Conservation (phyloP, 2,888 invertebrate genomes). For the Chymomyza fuscimana region DNA sequence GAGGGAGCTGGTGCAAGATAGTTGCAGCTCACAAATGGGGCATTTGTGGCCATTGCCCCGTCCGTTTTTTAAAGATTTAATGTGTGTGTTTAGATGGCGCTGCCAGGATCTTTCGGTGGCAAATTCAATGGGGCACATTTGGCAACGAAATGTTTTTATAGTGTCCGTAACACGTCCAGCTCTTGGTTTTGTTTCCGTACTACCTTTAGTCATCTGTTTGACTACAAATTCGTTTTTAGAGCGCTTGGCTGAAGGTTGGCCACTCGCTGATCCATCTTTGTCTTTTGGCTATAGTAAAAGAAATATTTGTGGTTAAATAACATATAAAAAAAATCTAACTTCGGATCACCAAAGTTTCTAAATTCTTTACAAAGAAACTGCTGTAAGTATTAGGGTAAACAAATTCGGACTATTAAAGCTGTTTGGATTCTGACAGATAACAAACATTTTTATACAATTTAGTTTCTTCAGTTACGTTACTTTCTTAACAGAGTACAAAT, state of each 20-base stretch:
- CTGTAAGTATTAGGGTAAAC: no score
- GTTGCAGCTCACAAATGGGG: slow-evolving; percentile 84
- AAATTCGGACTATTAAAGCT: no score
- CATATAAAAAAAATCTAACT: no score
- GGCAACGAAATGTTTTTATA: slow-evolving; percentile 83
- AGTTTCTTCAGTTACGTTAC: fast-evolving
- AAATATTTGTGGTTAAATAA: not conserved
- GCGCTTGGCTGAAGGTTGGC: not conserved
- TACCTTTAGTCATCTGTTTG: slow-evolving; percentile 20
- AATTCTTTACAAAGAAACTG: no score
- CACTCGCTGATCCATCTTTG: not conserved
- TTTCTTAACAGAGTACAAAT: not conserved
- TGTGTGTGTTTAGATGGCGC: slow-evolving; percentile 84
- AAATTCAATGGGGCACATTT: slow-evolving; percentile 84
- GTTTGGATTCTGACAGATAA: no score
- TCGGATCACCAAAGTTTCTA: no score
- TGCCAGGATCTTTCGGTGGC: slow-evolving; percentile 82
- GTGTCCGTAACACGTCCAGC: slow-evolving; percentile 61
- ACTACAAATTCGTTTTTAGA: slow-evolving; percentile 34
- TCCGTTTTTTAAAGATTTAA: slow-evolving; percentile 81
- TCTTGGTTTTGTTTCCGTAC: not conserved
- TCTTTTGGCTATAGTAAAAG: not conserved
- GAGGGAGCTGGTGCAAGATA: slow-evolving; percentile 84
- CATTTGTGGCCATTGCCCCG: slow-evolving; percentile 80
- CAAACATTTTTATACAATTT: no score